Conservation (phyloP, 2,797 vertebrate species). For the Rhincodon typus region DNA sequence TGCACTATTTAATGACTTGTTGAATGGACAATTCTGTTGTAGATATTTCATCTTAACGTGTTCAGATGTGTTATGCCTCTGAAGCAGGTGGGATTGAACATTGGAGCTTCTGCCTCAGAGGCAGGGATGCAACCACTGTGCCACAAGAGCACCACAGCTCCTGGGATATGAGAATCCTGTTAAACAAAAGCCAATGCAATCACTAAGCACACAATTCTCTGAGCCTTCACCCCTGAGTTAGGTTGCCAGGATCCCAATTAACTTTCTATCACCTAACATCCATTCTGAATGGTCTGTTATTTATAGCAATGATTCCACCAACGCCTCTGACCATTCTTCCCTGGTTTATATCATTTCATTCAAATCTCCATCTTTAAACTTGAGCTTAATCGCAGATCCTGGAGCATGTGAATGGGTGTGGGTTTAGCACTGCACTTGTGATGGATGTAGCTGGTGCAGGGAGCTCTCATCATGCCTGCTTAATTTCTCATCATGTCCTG, state of each 20-base stretch:
- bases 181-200: too few species aligned
- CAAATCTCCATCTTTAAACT: not conserved
- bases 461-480: not conserved
- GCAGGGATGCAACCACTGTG: too few species aligned
- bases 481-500: not conserved
- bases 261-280: not conserved
- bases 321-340: not conserved
- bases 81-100: too few species aligned
- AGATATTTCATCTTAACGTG: too few species aligned
- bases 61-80: not conserved
- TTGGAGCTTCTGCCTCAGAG: too few species aligned
- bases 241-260: not conserved
- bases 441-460: not conserved
- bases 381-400: not conserved
- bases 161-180: too few species aligned
- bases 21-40: too few species aligned
- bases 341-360: not conserved
- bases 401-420: not conserved
- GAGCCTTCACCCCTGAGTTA: too few species aligned
- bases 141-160: too few species aligned
- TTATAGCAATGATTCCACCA: not conserved
- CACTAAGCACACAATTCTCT: too few species aligned
- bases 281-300: not conserved
- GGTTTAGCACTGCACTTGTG: not conserved
- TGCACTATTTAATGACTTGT: too few species aligned